phyloP scores from a whole-genome alignment of 2,888 invertebrate genomes.

The Capitulum mitella region DNA sequence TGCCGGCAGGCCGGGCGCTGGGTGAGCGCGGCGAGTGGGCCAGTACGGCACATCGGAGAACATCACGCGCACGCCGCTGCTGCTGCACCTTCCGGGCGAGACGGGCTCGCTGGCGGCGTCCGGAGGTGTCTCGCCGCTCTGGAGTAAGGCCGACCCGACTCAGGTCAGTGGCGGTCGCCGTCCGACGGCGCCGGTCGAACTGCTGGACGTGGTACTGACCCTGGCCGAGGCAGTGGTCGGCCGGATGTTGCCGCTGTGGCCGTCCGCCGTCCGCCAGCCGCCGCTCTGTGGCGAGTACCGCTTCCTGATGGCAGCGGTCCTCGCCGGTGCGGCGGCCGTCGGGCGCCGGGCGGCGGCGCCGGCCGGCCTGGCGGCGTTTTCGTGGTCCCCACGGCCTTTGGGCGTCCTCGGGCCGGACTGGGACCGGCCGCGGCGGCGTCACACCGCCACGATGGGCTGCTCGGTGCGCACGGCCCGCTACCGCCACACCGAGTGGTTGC shows the following conservation, averaged over 20 bases:
- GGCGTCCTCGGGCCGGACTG: conserved; percentile 54
- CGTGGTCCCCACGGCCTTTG: conserved; percentile 76
- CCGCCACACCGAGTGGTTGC: conserved; percentile 76
- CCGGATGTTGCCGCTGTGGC: conserved; percentile 51
- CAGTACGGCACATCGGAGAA: conserved; percentile 81
- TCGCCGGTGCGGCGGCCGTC: conserved; percentile 31
- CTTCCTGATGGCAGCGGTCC: conserved; percentile 57
- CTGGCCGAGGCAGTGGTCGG: conserved; percentile 62
- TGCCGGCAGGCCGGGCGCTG: conserved; percentile 67
- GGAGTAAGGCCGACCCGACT: not conserved
- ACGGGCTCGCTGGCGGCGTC: not conserved
- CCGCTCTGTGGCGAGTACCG: conserved; percentile 67
- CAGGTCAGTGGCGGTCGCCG: not conserved
- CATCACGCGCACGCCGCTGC: conserved; percentile 47
- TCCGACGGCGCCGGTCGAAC: conserved; percentile 53
- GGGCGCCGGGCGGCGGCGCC: not conserved
- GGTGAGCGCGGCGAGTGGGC: conserved; percentile 88
- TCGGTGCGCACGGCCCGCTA: conserved; percentile 61
- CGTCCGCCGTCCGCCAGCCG: conserved; percentile 37
- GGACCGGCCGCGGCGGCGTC: conserved; percentile 64
- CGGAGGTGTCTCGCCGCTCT: not conserved
- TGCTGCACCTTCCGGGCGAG: conserved; percentile 26
- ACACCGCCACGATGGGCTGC: conserved; percentile 83
- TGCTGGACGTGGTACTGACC: conserved; percentile 80
- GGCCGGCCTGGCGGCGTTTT: conserved; percentile 51